Evolutionary conservation across 2,113 vertebrate genomes (phyloP).

Genomic region (Sylvietta virens): DNA sequence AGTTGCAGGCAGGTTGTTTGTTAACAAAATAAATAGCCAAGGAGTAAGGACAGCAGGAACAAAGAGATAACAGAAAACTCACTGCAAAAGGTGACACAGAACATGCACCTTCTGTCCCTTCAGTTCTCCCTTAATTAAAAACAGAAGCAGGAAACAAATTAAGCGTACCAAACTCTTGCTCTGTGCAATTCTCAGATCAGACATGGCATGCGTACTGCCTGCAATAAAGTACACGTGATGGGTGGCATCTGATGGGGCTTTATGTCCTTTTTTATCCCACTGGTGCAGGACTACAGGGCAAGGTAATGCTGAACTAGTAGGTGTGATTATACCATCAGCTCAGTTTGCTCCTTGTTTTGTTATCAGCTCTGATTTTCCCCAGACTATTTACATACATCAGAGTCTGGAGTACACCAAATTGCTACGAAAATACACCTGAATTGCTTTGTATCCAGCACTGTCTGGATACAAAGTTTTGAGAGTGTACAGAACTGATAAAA

Average conservation of each 20-base stretch:
- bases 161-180: background rate
- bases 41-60: background rate
- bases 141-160: background rate
- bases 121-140: constrained; percentile 30
- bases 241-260: background rate
- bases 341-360: background rate
- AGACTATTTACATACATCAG: background rate
- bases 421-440: background rate
- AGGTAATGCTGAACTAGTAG: background rate
- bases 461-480: background rate
- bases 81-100: background rate
- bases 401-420: background rate
- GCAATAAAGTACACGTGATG: rapidly evolving
- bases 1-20: background rate
- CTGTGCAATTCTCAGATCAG: background rate
- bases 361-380: background rate
- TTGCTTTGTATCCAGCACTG: background rate
- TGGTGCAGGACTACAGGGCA: background rate
- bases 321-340: background rate
- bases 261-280: background rate
- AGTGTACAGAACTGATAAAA: background rate
- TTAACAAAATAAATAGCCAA: constrained; percentile 21
- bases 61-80: constrained; percentile 18
- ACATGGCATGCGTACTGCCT: background rate
- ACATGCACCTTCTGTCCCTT: background rate